Evolutionary conservation across 2,797 vertebrate species (phyloP).

Genomic region (Eupleurogrammus muticus): DNA sequence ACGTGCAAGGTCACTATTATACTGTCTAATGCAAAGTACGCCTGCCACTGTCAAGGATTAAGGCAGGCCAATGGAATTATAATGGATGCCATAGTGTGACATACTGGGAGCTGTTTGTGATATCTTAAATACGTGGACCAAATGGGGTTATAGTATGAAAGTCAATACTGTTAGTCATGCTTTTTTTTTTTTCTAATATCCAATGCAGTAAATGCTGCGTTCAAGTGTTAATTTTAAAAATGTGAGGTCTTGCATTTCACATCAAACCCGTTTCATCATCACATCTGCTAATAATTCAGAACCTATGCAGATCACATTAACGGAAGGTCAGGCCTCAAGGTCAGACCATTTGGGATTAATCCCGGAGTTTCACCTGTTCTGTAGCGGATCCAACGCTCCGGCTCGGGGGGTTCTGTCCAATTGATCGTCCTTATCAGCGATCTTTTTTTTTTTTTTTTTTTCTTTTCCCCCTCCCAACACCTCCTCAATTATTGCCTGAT

Average conservation of each 20-base stretch:
- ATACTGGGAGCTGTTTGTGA: slow-evolving; percentile 10
- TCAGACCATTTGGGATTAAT: slow-evolving; percentile 59
- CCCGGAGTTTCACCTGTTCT: slow-evolving; percentile 23
- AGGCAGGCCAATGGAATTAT: slow-evolving; percentile 54
- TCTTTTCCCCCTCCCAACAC: slow-evolving; percentile 15
- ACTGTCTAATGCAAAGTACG: slow-evolving; percentile 63
- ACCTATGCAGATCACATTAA: slow-evolving; percentile 53
- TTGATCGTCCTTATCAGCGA: slow-evolving; percentile 78
- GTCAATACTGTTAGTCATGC: slow-evolving; percentile 12
- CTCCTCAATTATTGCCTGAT: slow-evolving; percentile 67
- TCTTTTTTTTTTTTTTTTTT: not conserved
- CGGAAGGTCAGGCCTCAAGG: slow-evolving; percentile 62
- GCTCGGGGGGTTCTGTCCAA: slow-evolving; percentile 59
- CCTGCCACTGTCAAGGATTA: slow-evolving; percentile 68
- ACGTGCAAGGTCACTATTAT: slow-evolving; percentile 73
- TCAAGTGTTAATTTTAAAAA: slow-evolving; percentile 31
- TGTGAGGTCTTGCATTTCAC: slow-evolving; percentile 38
- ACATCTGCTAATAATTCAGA: slow-evolving; percentile 40
- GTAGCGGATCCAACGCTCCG: slow-evolving; percentile 27
- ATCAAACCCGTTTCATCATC: slow-evolving; percentile 53
- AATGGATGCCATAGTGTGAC: slow-evolving; percentile 32
- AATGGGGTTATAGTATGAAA: slow-evolving; percentile 28
- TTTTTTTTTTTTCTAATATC: slow-evolving; percentile 30
- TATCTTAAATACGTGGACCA: slow-evolving; percentile 28
- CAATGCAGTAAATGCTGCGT: slow-evolving; percentile 24